A percentile compares a stretch with the other conserved stretches of the same genome.
Evolutionary conservation across 2,797 vertebrate genomes (phyloP).

Genomic region (Hydrophis major): DNA sequence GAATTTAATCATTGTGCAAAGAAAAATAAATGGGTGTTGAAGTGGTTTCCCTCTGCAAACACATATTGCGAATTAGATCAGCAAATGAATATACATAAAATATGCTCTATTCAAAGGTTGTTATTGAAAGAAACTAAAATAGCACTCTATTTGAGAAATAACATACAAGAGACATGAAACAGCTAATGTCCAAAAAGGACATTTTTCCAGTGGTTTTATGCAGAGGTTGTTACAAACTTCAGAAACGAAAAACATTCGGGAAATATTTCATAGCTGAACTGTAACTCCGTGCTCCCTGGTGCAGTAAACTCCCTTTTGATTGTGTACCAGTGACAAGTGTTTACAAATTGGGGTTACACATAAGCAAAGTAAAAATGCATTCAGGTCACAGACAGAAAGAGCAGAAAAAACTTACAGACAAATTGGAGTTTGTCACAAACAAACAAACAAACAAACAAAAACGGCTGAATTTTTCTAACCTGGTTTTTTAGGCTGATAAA

Average conservation of each 20-base stretch:
- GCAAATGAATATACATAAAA: slow-evolving; percentile 56
- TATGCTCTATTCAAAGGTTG: slow-evolving; percentile 76
- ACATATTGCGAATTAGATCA: slow-evolving; percentile 62
- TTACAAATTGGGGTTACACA: slow-evolving; percentile 90
- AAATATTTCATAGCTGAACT: slow-evolving; percentile 75
- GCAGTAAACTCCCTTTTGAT: slow-evolving; percentile 78
- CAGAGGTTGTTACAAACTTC: slow-evolving; percentile 66
- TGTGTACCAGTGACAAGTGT: slow-evolving; percentile 94
- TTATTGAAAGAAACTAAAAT: slow-evolving; percentile 69
- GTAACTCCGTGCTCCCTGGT: slow-evolving; percentile 71
- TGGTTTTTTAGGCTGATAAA: slow-evolving; percentile 77
- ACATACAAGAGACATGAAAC: slow-evolving; percentile 77
- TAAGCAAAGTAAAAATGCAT: slow-evolving; percentile 99
- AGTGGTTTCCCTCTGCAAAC: slow-evolving; percentile 69
- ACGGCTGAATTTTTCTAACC: slow-evolving; percentile 80
- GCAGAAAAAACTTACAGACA: slow-evolving; percentile 87
- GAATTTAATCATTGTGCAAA: slow-evolving; percentile 73
- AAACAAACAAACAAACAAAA: slow-evolving; percentile 64
- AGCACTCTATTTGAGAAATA: slow-evolving; percentile 67
- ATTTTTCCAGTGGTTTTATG: slow-evolving; percentile 65
- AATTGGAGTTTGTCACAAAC: slow-evolving; percentile 90
- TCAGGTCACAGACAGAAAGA: slow-evolving; percentile 92
- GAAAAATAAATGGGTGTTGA: slow-evolving; percentile 75
- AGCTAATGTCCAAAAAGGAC: slow-evolving; percentile 72
- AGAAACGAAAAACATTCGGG: slow-evolving; percentile 31